Evolutionary conservation across 37 sponge, comb jelly and placozoan species (phyloP).

Genomic region (Theonella swinhoei): DNA sequence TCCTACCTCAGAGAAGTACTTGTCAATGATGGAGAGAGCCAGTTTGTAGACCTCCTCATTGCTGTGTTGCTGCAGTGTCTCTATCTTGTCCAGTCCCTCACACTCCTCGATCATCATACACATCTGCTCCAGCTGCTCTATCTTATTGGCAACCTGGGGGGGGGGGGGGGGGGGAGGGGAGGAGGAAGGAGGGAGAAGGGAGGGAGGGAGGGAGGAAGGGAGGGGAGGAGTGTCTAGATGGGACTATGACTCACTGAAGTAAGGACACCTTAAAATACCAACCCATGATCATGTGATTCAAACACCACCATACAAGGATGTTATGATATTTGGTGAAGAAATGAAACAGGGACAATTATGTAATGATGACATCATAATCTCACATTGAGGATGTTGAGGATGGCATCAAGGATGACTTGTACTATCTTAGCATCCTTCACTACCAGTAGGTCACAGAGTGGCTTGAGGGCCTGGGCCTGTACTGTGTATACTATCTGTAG

Average conservation of each 20-base stretch:
- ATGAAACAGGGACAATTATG: too few relatives aligned
- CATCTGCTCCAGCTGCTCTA: slow-evolving; percentile 49
- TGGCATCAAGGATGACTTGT: slow-evolving; percentile 73
- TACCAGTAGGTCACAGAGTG: slow-evolving; percentile 87
- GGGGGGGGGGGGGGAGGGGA: too few relatives aligned
- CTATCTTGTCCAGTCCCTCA: slow-evolving; percentile 93
- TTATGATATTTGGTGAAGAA: too few relatives aligned
- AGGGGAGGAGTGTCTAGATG: too few relatives aligned
- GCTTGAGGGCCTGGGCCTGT: slow-evolving; percentile 72
- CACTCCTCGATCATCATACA: slow-evolving; percentile 81
- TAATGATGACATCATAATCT: too few relatives aligned
- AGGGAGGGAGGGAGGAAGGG: too few relatives aligned
- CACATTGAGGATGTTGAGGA: slow-evolving; percentile 81
- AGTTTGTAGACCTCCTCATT: slow-evolving; percentile 81
- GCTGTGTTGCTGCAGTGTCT: slow-evolving; percentile 87
- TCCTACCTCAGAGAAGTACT: slow-evolving; percentile 84
- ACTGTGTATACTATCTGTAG: slow-evolving; percentile 48
- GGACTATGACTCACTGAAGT: too few relatives aligned
- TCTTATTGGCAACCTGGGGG: slow-evolving; percentile 59
- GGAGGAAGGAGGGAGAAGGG: too few relatives aligned
- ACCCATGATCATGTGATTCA: too few relatives aligned
- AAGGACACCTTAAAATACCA: too few relatives aligned
- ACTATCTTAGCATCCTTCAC: slow-evolving; percentile 87
- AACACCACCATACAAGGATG: too few relatives aligned
- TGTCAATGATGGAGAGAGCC: slow-evolving; percentile 83